Evolutionary conservation across 2,888 invertebrate species (phyloP), one percentile per base, ranked within the genome.

Genomic region (Leptura quadrifasciata): DNA sequence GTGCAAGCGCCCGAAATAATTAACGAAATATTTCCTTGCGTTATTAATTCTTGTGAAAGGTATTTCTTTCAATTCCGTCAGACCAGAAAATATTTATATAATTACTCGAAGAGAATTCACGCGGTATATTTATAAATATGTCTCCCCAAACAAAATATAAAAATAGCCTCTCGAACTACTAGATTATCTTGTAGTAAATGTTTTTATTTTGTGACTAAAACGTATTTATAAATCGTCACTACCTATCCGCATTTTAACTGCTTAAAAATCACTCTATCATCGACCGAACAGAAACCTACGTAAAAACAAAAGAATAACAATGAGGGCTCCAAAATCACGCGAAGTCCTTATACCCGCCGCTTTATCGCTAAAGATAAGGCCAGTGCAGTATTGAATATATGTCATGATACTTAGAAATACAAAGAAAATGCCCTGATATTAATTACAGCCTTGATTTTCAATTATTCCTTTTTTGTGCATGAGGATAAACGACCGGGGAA

Each of bases 341-440:
- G 67, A 84, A 82, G 76, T 81, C 82, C 82, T 82, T 83, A 83
- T 81, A 78, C 82, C 78, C 78, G 72, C 71, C 82, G 81, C 75
- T 84, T 84, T 84, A 84, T 84, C 84, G 84, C 74, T 68, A 61
- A 75, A 84, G 84, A 84, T 84, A 84, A 84, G 83, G 80, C 77
- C 75, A 71, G 76, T 68, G 79, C 76, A 79, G 80, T 83, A 84
- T 84, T 82, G 85, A 84, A 83, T 85, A 84, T 85, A 81, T 82
- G 84, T 85, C 84, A 82, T 75, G 78, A 76, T 79, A 77, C 69
- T 73, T 72, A 64, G 76, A 76, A 76, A 79, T 81, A 79, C 81
- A 78, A 81, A 81, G 81, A 81, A 79, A 78, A 77, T 61, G 71
- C 75, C 71, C 72, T 61, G 72, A 76, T 80, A 80, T 81, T 81